Percentiles rank a stretch among this genome's conserved stretches.
Evolutionary conservation across 2,888 invertebrate genomes (phyloP).

Genomic region (Bibio marci): DNA sequence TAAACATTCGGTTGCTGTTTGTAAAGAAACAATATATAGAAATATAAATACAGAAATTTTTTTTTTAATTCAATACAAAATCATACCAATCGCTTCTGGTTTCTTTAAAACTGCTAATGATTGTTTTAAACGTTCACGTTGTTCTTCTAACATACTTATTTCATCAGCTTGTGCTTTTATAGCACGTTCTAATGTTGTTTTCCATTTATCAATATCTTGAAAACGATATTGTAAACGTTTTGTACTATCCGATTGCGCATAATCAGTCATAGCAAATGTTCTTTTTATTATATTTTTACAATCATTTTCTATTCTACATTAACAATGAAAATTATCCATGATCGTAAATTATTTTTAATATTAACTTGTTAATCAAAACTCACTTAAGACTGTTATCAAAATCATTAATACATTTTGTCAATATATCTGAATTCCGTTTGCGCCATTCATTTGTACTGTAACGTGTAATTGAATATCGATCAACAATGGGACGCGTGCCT

Average conservation of each 20-base stretch:
- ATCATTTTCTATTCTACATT: constrained; percentile 35
- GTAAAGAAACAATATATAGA: constrained; percentile 1
- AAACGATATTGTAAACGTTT: constrained; percentile 46
- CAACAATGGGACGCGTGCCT: constrained; percentile 55
- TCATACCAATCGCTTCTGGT: constrained; percentile 49
- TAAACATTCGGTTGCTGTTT: constrained; percentile 47
- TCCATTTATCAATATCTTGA: constrained; percentile 55
- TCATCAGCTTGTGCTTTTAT: constrained; percentile 52
- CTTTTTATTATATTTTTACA: constrained; percentile 45
- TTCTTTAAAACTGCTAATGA: constrained; percentile 47
- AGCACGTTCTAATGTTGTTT: constrained; percentile 52
- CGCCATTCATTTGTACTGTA: constrained; percentile 61
- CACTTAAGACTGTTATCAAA: constrained; percentile 37
- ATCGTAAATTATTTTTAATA: neutral
- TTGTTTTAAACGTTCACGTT: constrained; percentile 47
- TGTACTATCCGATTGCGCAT: constrained; percentile 49
- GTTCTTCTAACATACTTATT: constrained; percentile 46
- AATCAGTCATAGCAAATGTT: constrained; percentile 46
- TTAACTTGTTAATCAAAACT: neutral
- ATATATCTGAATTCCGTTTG: constrained; percentile 35
- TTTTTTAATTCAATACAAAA: neutral
- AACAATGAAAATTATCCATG: neutral
- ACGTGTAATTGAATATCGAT: constrained; percentile 56
- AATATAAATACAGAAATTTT: neutral
- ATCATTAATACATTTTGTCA: constrained; percentile 22